These are phyloP conservation scores for Chaenogobius annularis DNA, from an alignment of 2,113 vertebrate species.

Conservation along the genomic window DNA sequence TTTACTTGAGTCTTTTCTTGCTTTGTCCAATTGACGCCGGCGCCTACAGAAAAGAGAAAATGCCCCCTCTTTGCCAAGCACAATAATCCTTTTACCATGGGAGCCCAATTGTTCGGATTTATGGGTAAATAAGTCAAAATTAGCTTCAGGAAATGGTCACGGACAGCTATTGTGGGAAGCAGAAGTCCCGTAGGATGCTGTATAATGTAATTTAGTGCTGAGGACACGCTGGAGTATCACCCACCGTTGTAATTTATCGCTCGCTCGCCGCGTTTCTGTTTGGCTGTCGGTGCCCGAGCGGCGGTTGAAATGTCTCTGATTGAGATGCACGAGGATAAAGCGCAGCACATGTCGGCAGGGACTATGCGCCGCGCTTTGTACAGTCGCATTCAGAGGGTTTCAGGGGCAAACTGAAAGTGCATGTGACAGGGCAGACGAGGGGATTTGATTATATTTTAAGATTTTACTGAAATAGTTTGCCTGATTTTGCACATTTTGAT, in stretches of 20 bases:
- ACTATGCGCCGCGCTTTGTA: no score
- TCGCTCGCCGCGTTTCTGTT: constrained; percentile 35
- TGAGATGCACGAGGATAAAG: constrained; percentile 14
- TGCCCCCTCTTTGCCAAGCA: constrained; percentile 3
- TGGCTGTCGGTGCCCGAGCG: constrained; percentile 10
- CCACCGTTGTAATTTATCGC: constrained; percentile 30
- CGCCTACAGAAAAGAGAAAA: constrained; percentile 1
- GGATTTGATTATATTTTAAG: no score
- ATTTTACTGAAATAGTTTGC: no score
- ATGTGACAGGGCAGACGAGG: no score
- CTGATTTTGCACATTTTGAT: no score
- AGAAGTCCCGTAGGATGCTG: constrained; percentile 5
- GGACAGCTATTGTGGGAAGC: constrained; percentile 6
- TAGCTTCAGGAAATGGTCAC: constrained; percentile 4
- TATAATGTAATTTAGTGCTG: constrained; percentile 33
- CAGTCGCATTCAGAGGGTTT: no score
- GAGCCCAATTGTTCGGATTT: constrained; percentile 6
- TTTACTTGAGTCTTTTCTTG: not conserved
- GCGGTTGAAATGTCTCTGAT: constrained; percentile 18
- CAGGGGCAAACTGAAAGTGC: no score
- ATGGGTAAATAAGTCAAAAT: not conserved
- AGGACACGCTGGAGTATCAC: constrained; percentile 24
- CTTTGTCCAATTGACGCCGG: constrained; percentile 18
- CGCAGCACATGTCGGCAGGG: not conserved
- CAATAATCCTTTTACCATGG: constrained; percentile 14